Conservation (phyloP, 2,113 vertebrate genomes). For the Clarias macrocephalus region DNA sequence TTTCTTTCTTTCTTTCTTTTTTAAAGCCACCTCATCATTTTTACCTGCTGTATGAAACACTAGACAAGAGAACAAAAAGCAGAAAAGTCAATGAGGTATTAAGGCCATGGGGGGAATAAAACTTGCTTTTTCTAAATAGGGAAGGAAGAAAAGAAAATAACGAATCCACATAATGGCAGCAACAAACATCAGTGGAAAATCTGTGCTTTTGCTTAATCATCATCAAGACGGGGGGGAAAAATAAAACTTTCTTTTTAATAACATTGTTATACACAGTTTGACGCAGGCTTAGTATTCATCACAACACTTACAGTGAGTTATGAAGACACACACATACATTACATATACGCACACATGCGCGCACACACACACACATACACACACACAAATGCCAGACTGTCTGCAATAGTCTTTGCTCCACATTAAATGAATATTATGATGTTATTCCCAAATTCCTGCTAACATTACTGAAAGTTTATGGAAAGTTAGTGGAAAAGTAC, state of each 20-base stretch:
- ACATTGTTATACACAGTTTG: not conserved
- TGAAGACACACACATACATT: not conserved
- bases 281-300: not conserved
- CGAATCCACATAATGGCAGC: not conserved
- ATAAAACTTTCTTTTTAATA: not conserved
- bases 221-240: not conserved
- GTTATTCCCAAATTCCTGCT: not conserved
- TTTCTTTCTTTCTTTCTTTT: not conserved
- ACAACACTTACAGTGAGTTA: conserved; percentile 26
- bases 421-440: not conserved
- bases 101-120: conserved; percentile 6
- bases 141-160: not conserved
- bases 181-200: not conserved
- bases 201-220: not conserved
- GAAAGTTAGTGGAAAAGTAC: not conserved
- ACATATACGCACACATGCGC: not conserved
- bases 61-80: not conserved
- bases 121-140: not conserved
- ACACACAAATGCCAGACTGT: not conserved
- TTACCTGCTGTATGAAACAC: not conserved
- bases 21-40: conserved; percentile 28
- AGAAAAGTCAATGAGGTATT: conserved; percentile 10
- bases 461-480: not conserved
- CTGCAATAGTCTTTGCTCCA: conserved; percentile 45
- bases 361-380: not conserved